Base-by-base conservation (phyloP, 23 tunicate genomes). In the Styela clava region DNA sequence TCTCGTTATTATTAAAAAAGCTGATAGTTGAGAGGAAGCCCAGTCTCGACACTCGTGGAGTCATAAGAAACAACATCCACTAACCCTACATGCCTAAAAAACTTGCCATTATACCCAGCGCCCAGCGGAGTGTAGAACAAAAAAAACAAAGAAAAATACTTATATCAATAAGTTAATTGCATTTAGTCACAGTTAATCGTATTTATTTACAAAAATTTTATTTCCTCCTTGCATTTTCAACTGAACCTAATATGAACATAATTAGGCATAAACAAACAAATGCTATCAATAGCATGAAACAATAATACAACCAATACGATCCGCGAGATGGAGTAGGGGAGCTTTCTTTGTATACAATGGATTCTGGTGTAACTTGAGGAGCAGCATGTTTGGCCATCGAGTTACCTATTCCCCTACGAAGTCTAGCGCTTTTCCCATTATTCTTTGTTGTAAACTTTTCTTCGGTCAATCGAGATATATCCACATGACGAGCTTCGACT, bases 401-500 rank as follows among this genome's bases (percentile, higher is more conserved):
- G 9, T 44, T 44, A 5, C n/a, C n/a, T n/a, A n/a, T n/a, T n/a
- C n/a, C n/a, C n/a, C n/a, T n/a, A 5, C 56, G 7, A 44, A 44
- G 7, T 12, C 56, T 44, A 5, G 12, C 56, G 56, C 56, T 44
- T 44, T 7, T 44, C 12, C 56, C 56, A 12, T 44, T 44, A 12
- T 44, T 44, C 12, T 44, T 44, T 12, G 56, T 44, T 44, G 56
- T 44, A 12, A 44, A 44, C 12, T 44, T 44, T 44, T 44, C 56
- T 12, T 44, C 56, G 7, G 56, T 44, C 12, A 44, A 12, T 7
- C 56, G 56, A 44, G 56, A 44, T 12, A 44, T 16, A 30, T 71
- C 77, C 2, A 71, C 77, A 33, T 71, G 77, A 12, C 35, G 32
- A 16, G 34, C 34, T 71, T 71, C 77, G 2, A 32, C 77, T 31